phyloP scores from a whole-genome alignment of 1,140 invertebrate species.

The Olivierus martensii region DNA sequence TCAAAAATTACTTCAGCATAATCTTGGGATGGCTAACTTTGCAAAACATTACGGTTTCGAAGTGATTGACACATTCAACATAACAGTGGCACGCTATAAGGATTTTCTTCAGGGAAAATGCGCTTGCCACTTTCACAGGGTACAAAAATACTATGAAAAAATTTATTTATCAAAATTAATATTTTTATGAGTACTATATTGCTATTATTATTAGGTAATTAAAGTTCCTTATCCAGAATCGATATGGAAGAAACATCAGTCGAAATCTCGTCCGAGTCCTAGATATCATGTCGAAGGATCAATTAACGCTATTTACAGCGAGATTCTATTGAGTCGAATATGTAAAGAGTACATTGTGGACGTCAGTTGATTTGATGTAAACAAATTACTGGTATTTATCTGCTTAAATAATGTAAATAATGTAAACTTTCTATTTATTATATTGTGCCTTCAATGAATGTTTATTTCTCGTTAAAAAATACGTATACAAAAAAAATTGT shows the following conservation, averaged over 20 bases:
- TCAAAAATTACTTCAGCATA: slow-evolving; percentile 27
- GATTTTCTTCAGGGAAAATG: slow-evolving; percentile 41
- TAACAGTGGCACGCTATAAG: slow-evolving; percentile 36
- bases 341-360: slow-evolving; percentile 16
- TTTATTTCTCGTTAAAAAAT: too few relatives aligned
- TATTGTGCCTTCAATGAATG: too few relatives aligned
- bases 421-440: too few relatives aligned
- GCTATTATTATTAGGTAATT: too few relatives aligned
- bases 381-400: too few relatives aligned
- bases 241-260: too few relatives aligned
- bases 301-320: slow-evolving; percentile 26
- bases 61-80: slow-evolving; percentile 37
- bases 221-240: too few relatives aligned
- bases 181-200: too few relatives aligned
- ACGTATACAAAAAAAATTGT: too few relatives aligned
- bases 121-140: slow-evolving; percentile 41
- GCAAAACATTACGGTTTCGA: slow-evolving; percentile 29
- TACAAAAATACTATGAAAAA: slow-evolving; percentile 22
- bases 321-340: slow-evolving; percentile 25
- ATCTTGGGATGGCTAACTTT: slow-evolving; percentile 28
- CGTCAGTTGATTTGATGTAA: background rate
- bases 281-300: slow-evolving; percentile 26
- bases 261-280: background rate
- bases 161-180: too few relatives aligned
- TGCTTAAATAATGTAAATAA: too few relatives aligned